These are phyloP conservation scores for Coluber constrictor DNA, from an alignment of 2,797 vertebrate species.

Conservation along the genomic window DNA sequence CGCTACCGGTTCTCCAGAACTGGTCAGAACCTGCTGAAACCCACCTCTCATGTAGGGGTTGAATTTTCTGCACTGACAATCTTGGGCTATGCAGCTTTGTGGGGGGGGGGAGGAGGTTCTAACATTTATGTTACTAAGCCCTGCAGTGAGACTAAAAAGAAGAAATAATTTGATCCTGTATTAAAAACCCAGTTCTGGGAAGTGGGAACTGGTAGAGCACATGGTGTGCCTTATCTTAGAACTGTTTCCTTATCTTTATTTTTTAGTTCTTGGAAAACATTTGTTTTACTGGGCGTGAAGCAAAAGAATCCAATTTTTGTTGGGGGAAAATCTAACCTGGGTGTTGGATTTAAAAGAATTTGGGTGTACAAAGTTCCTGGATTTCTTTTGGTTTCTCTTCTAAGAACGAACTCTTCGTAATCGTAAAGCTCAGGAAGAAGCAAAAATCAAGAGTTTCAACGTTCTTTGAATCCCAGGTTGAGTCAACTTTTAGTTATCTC, in stretches of 20 bases:
- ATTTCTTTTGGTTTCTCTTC: not conserved
- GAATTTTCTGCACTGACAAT: not conserved
- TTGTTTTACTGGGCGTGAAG: not conserved
- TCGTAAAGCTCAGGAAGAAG: not conserved
- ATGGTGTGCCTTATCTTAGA: not conserved
- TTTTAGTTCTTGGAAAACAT: not conserved
- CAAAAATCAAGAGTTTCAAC: not conserved
- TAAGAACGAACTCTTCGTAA: not conserved
- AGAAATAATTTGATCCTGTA: not conserved
- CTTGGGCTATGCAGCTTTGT: not conserved
- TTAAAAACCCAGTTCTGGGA: not conserved
- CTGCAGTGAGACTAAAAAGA: not conserved
- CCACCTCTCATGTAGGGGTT: not conserved
- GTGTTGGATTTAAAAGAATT: not conserved
- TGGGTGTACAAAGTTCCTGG: not conserved
- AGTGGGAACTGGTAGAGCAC: not conserved
- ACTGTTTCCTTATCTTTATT: not conserved
- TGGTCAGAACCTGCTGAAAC: too few species aligned
- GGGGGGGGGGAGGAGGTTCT: fast-evolving
- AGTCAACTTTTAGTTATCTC: not conserved
- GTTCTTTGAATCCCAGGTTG: not conserved
- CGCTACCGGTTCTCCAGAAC: too few species aligned
- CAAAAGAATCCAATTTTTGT: not conserved
- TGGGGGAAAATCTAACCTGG: not conserved
- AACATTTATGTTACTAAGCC: not conserved